Conservation (phyloP, 1,140 invertebrate species). For the Tachypleus tridentatus region DNA sequence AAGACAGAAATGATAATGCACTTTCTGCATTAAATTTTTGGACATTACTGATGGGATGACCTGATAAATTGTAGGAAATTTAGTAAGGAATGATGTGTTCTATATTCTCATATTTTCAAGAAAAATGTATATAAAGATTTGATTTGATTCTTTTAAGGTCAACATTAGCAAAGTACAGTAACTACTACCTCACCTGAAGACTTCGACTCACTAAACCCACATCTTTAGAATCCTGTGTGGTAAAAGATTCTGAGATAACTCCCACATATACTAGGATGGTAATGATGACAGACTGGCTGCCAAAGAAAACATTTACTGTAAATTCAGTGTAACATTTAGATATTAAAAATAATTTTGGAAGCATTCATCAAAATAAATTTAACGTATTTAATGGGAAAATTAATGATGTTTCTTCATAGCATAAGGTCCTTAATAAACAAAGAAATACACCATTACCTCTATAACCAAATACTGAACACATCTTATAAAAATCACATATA, state of each 20-base stretch:
- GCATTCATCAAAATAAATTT: slow-evolving; percentile 13
- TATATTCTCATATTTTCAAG: too few relatives aligned
- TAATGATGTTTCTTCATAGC: neutral
- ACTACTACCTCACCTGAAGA: slow-evolving; percentile 50
- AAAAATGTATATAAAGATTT: too few relatives aligned
- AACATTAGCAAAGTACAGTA: too few relatives aligned
- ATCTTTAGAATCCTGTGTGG: slow-evolving; percentile 44
- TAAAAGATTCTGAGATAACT: slow-evolving; percentile 56
- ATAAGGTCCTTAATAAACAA: slow-evolving; percentile 15
- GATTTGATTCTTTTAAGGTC: too few relatives aligned
- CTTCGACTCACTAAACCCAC: slow-evolving; percentile 43
- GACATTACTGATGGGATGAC: too few relatives aligned
- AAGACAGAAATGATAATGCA: too few relatives aligned
- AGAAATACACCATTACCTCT: neutral
- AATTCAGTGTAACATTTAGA: neutral
- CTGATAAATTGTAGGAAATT: too few relatives aligned
- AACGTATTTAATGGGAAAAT: slow-evolving; percentile 23
- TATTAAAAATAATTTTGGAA: neutral
- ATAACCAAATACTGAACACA: too few relatives aligned
- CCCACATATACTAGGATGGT: slow-evolving; percentile 67
- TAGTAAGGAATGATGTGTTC: too few relatives aligned
- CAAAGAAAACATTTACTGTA: slow-evolving; percentile 30
- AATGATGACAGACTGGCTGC: slow-evolving; percentile 80
- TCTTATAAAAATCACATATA: too few relatives aligned
- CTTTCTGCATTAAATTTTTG: too few relatives aligned